phyloP scores from a whole-genome alignment of 2,113 vertebrate species.

The Vireo altiloquus region DNA sequence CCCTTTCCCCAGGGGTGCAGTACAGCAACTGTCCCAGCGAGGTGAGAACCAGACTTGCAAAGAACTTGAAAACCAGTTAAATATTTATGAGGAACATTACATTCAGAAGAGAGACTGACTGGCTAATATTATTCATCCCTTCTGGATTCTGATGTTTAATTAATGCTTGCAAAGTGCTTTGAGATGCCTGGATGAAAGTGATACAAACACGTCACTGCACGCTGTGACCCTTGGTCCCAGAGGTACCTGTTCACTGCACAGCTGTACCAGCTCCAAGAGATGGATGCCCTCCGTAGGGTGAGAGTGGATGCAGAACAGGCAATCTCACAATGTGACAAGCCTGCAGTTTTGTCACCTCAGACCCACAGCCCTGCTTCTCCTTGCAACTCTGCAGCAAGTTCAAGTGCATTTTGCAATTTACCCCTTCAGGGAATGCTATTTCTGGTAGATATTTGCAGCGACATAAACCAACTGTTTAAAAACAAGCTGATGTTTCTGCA shows the following conservation, averaged over 20 bases:
- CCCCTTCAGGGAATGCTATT: slow-evolving; percentile 5
- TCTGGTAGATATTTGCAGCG: slow-evolving; percentile 17
- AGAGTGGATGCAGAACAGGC: background rate
- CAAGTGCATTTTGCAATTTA: background rate
- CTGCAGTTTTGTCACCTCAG: background rate
- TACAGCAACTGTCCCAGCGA: background rate
- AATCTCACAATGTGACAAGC: background rate
- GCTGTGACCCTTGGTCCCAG: background rate
- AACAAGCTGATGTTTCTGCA: background rate
- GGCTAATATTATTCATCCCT: slow-evolving; percentile 34
- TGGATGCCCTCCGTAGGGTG: background rate
- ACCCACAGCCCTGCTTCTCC: background rate
- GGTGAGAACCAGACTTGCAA: background rate
- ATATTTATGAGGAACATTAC: slow-evolving; percentile 17
- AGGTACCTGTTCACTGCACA: background rate
- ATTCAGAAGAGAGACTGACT: background rate
- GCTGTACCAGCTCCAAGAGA: background rate
- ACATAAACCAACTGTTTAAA: slow-evolving; percentile 33
- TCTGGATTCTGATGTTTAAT: slow-evolving; percentile 41
- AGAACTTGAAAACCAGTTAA: background rate
- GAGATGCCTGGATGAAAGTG: slow-evolving; percentile 39
- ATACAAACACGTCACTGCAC: background rate
- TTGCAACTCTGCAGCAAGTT: background rate
- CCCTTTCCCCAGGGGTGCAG: background rate
- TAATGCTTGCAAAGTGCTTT: slow-evolving; percentile 44